phyloP scores from a whole-genome alignment of 2,888 invertebrate genomes.

The Drosophila emarginata region DNA sequence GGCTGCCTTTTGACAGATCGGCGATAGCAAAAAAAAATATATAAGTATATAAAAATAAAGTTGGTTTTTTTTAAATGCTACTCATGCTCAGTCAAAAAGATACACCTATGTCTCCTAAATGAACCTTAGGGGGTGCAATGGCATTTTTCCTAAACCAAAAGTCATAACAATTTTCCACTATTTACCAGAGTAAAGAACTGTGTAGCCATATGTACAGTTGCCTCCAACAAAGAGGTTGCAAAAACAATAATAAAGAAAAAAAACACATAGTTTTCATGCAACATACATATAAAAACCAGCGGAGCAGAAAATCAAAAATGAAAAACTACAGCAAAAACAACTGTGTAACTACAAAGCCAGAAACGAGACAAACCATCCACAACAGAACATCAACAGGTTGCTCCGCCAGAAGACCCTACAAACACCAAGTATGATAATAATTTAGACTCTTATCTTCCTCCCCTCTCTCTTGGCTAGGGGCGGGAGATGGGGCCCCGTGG shows the following conservation, averaged over 20 bases:
- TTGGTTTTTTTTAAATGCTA: conserved; percentile 41
- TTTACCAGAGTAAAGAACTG: conserved; percentile 25
- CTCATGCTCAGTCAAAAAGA: conserved; percentile 37
- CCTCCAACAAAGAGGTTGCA: conserved; percentile 28
- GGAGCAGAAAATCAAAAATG: conserved; percentile 81
- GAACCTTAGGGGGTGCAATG: conserved; percentile 20
- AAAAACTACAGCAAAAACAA: conserved; percentile 12
- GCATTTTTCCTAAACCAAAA: conserved; percentile 37
- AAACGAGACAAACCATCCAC: conserved; percentile 9
- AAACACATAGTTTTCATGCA: conserved; percentile 45
- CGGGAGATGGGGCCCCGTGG: conserved; percentile 5
- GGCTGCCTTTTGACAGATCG: conserved; percentile 63
- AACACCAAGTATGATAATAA: conserved; percentile 59
- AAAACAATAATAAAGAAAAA: background rate
- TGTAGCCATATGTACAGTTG: conserved; percentile 34
- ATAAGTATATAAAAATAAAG: conserved; percentile 3
- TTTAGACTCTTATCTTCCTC: conserved; percentile 63
- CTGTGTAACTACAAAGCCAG: conserved; percentile 24
- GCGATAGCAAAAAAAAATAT: conserved; percentile 52
- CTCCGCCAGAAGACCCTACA: conserved; percentile 30
- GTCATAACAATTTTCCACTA: conserved; percentile 43
- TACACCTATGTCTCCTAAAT: conserved; percentile 10
- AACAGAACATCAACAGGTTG: conserved; percentile 14
- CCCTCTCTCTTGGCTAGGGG: conserved; percentile 3
- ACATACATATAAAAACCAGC: conserved; percentile 67